Evolutionary conservation across 2,888 invertebrate genomes (phyloP).

Genomic region (Synergus itoensis): DNA sequence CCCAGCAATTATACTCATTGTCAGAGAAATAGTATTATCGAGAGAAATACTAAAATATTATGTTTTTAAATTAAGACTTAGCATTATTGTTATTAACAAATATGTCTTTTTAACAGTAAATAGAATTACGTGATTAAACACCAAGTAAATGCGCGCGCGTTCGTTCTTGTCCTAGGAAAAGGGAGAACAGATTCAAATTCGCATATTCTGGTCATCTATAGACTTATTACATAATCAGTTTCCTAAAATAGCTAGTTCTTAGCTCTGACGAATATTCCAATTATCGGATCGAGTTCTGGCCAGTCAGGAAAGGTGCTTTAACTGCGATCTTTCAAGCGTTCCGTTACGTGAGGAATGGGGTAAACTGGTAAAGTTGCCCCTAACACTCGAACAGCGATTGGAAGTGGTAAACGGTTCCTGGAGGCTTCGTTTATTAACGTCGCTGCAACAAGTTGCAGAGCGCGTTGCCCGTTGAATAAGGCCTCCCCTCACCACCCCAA

Average conservation of each 20-base stretch:
- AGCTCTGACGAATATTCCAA: slow-evolving; percentile 15
- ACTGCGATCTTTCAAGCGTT: slow-evolving; percentile 4
- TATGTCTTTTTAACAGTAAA: too few species aligned
- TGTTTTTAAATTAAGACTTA: too few species aligned
- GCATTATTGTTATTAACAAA: too few species aligned
- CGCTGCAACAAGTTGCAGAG: slow-evolving; percentile 74
- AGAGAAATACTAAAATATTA: too few species aligned
- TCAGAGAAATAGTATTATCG: too few species aligned
- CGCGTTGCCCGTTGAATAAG: slow-evolving; percentile 62
- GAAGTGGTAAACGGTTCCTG: slow-evolving; percentile 56
- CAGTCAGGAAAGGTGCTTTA: background rate
- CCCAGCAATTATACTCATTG: too few species aligned
- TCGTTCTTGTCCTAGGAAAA: too few species aligned
- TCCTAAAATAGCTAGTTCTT: too few species aligned
- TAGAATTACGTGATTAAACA: too few species aligned
- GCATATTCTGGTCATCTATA: too few species aligned
- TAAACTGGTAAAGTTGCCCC: slow-evolving; percentile 6
- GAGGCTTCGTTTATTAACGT: slow-evolving; percentile 73
- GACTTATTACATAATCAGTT: background rate
- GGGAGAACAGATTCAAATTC: too few species aligned
- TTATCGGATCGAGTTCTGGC: background rate
- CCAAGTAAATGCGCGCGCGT: too few species aligned
- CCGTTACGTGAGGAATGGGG: slow-evolving; percentile 21
- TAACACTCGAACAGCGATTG: slow-evolving; percentile 28
- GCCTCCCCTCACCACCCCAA: slow-evolving; percentile 54